phyloP scores from a whole-genome alignment of 2,797 vertebrate species.

The Sarcoramphus papa region DNA sequence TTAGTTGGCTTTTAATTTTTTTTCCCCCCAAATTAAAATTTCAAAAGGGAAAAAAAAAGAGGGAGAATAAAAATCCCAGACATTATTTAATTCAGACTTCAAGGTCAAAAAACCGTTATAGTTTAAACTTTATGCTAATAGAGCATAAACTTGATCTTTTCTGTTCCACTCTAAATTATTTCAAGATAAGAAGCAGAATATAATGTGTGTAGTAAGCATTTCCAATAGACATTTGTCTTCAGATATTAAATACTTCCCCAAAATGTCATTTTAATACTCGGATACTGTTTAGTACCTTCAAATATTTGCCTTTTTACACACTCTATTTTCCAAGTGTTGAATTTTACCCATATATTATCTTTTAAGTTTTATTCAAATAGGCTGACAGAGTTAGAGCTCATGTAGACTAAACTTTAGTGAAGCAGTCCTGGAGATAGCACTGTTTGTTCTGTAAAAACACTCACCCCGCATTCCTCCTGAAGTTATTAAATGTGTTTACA shows the following conservation, averaged over 20 bases:
- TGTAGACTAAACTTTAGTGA: conserved; percentile 60
- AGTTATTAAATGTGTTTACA: conserved; percentile 63
- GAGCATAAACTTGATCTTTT: conserved; percentile 49
- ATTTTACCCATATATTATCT: conserved; percentile 50
- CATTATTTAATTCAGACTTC: conserved; percentile 63
- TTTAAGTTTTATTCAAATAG: conserved; percentile 58
- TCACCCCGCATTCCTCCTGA: conserved; percentile 15
- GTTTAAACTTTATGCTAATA: conserved; percentile 62
- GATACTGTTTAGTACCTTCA: conserved; percentile 61
- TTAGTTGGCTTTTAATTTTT: conserved; percentile 63
- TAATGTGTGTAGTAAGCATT: conserved; percentile 58
- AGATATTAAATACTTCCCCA: conserved; percentile 61
- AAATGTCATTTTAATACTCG: conserved; percentile 56
- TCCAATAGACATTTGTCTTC: conserved; percentile 59
- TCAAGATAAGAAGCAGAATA: conserved; percentile 44
- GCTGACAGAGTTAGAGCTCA: not conserved
- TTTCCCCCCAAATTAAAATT: conserved; percentile 56
- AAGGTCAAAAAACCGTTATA: conserved; percentile 58
- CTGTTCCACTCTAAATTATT: conserved; percentile 44
- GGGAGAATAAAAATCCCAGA: conserved; percentile 48
- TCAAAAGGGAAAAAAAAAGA: conserved; percentile 43
- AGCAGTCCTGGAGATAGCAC: conserved; percentile 38
- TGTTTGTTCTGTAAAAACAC: conserved; percentile 59
- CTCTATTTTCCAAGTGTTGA: conserved; percentile 37
- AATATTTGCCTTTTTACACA: conserved; percentile 61